These are phyloP conservation scores for Atethmia centrago DNA, from an alignment of 2,888 invertebrate genomes.

Conservation along the genomic window DNA sequence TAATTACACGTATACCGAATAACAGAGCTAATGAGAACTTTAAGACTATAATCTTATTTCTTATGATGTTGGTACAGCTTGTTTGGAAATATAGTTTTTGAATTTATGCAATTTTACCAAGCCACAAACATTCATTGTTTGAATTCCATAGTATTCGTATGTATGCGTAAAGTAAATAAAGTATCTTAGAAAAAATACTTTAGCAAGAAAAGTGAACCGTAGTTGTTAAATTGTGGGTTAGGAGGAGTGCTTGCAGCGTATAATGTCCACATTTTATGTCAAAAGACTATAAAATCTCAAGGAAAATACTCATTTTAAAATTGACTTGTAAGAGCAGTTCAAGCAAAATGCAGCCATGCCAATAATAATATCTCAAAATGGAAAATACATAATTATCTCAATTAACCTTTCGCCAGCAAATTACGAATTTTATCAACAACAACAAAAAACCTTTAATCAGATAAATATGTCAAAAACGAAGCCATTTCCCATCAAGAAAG, in stretches of 20 bases:
- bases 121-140: not conserved
- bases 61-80: not conserved
- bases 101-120: not conserved
- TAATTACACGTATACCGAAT: conserved; percentile 33
- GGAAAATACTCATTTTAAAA: not conserved
- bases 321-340: not conserved
- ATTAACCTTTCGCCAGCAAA: conserved; percentile 32
- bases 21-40: conserved; percentile 9
- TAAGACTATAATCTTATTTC: conserved; percentile 9
- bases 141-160: not conserved
- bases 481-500: conserved; percentile 31
- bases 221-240: not conserved
- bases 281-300: not conserved
- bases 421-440: not conserved
- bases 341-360: too few species aligned
- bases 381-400: conserved; percentile 17
- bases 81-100: not conserved
- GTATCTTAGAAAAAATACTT: not conserved
- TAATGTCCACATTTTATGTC: not conserved
- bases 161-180: not conserved
- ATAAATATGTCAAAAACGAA: conserved; percentile 28
- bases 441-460: conserved; percentile 12
- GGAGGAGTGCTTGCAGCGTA: not conserved
- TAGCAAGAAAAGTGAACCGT: not conserved
- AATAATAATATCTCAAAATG: not conserved